phyloP scores from a whole-genome alignment of 2,797 vertebrate genomes.

The Smutsia temminckii region DNA sequence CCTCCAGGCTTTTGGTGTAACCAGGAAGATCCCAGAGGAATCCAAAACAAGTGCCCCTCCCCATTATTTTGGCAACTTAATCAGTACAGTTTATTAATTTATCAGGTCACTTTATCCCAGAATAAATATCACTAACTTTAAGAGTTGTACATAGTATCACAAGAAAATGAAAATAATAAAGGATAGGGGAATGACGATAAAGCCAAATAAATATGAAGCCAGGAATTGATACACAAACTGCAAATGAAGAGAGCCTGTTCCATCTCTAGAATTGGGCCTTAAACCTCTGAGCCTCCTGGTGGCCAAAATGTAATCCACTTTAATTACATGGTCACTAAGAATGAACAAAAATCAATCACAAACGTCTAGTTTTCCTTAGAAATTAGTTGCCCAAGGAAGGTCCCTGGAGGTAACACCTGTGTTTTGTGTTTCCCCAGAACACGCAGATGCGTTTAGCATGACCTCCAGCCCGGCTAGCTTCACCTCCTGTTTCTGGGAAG shows the following conservation, averaged over 20 bases:
- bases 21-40: constrained; percentile 3
- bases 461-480: not conserved
- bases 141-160: not conserved
- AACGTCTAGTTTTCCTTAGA: not conserved
- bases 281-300: constrained; percentile 1
- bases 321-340: not conserved
- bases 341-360: not conserved
- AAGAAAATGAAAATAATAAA: constrained; percentile 5
- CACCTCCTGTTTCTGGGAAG: not conserved
- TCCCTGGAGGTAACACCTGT: not conserved
- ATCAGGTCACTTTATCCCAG: not conserved
- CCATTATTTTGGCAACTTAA: not conserved
- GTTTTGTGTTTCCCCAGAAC: not conserved
- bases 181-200: not conserved
- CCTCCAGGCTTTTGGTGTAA: not conserved
- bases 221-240: not conserved
- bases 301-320: constrained; percentile 2
- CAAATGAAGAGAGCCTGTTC: not conserved
- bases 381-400: not conserved
- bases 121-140: not conserved
- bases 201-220: not conserved
- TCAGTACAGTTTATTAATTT: constrained; percentile 7
- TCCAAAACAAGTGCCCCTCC: not conserved
- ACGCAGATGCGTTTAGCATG: fast-evolving
- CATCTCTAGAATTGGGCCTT: not conserved